These are phyloP conservation scores for Macroramphosus scolopax DNA, from an alignment of 2,797 vertebrate genomes.

Conservation along the genomic window DNA sequence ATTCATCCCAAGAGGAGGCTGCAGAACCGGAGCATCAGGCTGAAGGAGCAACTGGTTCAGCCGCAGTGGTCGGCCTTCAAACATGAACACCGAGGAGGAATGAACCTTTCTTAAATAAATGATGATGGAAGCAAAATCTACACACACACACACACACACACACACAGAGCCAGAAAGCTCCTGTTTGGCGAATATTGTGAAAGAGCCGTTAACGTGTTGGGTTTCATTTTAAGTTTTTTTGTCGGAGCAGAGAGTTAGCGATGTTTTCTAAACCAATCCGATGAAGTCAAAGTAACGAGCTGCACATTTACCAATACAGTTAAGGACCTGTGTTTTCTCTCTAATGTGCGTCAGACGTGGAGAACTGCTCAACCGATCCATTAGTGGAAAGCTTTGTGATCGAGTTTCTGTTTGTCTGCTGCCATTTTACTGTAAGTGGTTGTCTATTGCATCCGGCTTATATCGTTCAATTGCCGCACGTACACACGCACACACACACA, in stretches of 20 bases:
- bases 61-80: too few species aligned
- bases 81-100: constrained; percentile 8
- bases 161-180: not conserved
- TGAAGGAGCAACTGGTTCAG: constrained; percentile 28
- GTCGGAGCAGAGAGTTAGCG: not conserved
- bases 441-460: too few species aligned
- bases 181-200: not conserved
- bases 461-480: constrained; percentile 1
- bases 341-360: not conserved
- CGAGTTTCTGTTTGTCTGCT: not conserved
- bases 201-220: not conserved
- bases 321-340: not conserved
- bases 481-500: constrained; percentile 11
- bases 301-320: too few species aligned
- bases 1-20: constrained; percentile 15
- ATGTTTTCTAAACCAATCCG: not conserved
- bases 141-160: not conserved
- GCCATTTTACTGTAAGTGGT: too few species aligned
- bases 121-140: not conserved
- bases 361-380: not conserved
- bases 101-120: not conserved
- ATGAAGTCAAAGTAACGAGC: too few species aligned
- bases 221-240: not conserved
- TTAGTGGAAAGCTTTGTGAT: not conserved
- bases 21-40: constrained; percentile 5